Base-by-base conservation (phyloP, 1,140 invertebrate genomes). In the Meteorus sp. region DNA sequence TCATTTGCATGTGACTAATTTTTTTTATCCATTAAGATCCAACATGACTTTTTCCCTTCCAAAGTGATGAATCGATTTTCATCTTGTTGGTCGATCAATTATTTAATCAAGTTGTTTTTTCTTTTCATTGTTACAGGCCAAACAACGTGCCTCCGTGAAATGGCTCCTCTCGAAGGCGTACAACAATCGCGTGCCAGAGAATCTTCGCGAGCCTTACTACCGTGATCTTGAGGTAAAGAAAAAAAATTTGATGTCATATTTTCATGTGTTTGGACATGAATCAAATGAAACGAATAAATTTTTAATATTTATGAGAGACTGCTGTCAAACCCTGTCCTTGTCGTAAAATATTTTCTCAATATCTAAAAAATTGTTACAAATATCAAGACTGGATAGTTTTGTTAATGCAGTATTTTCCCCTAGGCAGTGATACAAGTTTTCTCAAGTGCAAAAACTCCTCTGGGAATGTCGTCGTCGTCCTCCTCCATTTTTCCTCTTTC, bases 111-210 rank as follows among this genome's bases (percentile, higher is more conserved):
- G 3, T 35, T 27, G 51, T 61, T n/a, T 63, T 63, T 15, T 58
- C 48, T 67, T 41, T 64, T 59, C 67, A 70, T 75, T 77, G 75
- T 78, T 83, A 89, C 85, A 98, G 95, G 95, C 95, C 67, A 98
- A 97, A 84, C 92, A 98, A 80, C 86, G 93, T 81, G 94, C 95
- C 69, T 97, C 95, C 70, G 88, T 98, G 70, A 93, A 95, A 88
- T 99, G 96, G 96, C 87, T 99, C 63, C 84, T 98, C 51, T 92
- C 93, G 65, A 98, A 98, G 83, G 93, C 95, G 58, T 98, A 95
- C 84, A 95, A 95, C 81, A 94, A 95, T 82, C 89, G 91, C 77
- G 91, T 97, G 72, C 96, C 96, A 65, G 89, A 95, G 70, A 94
- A 97, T 75, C 85, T 98, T 25, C 85, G 86, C 69, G 94, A 98